phyloP scores from a whole-genome alignment of 2,113 vertebrate species.

The Ramphastos sulfuratus region DNA sequence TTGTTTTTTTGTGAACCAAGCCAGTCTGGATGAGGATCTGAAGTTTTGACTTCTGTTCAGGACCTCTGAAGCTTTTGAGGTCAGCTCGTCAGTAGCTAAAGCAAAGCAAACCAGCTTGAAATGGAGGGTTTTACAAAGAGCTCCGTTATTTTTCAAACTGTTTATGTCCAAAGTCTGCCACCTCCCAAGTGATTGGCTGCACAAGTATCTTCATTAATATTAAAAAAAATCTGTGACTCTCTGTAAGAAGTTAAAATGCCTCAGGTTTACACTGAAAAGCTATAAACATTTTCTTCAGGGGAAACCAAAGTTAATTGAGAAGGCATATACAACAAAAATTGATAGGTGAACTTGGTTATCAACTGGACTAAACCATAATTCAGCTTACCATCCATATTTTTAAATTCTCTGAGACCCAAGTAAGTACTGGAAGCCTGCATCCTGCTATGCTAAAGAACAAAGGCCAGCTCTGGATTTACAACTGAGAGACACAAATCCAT shows the following conservation, averaged over 20 bases:
- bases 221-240: neutral
- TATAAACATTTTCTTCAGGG: neutral
- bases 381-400: neutral
- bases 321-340: neutral
- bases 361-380: neutral
- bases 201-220: neutral
- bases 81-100: neutral
- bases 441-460: neutral
- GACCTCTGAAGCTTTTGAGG: slow-evolving; percentile 36
- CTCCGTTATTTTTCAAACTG: slow-evolving; percentile 2
- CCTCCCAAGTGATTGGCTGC: neutral
- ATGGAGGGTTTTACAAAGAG: slow-evolving; percentile 1
- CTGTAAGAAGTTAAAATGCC: neutral
- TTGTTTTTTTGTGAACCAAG: neutral
- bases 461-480: neutral
- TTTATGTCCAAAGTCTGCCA: neutral
- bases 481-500: neutral
- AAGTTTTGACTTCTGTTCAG: slow-evolving; percentile 1
- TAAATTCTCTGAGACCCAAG: neutral
- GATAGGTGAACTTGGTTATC: no score
- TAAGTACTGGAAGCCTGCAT: neutral
- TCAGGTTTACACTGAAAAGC: neutral
- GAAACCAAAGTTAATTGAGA: neutral
- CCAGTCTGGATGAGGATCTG: slow-evolving; percentile 25
- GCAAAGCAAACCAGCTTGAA: slow-evolving; percentile 11